Evolutionary conservation across 2,113 vertebrate genomes (phyloP), one percentile per base, ranked within the genome.

Genomic region (Callipepla squamata): DNA sequence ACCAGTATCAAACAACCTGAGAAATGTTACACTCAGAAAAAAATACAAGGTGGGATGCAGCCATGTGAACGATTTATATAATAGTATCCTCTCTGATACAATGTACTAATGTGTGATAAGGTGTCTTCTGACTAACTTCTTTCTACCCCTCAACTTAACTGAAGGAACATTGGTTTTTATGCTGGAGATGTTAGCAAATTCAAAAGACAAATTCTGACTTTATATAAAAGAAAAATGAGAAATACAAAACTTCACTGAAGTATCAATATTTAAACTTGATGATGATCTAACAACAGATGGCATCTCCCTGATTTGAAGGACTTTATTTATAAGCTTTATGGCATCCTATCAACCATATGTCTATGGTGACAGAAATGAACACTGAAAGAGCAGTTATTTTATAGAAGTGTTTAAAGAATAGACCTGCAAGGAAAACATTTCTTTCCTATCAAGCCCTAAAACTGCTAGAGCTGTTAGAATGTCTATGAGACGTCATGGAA

Each of bases 21-120:
- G 7, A 11, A 47, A 44, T 74, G 13, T 44, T 82, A 47, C 15
- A 59, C 3, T 15, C 21, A 47, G 28, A 47, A 55, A 21, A 85
- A 85, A 80, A 63, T 0, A 76, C 5, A 47, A 90, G 32, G 11
- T 13, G 38, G 0, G 1, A 50, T 47, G 9, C 2, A n/a, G 2
- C 1, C 38, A 76, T 34, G 4, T 36, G 22, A 53, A 30, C 32
- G 25, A 40, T 68, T 75, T 76, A 34, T 23, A 18, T 82, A 38
- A 59, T 50, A 85, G 16, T 2, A 44, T 42, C 9, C 21, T 59
- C 8, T 55, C 25, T 42, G 9, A 26, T 68, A 51, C 0, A 6
- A 38, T 9, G 25, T 9, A 68, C 8, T 14, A 66, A 84, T 73
- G 22, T 40, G 5, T 34, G 17, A 40, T 19, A 4, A 81, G 16